Evolutionary conservation across 2,797 vertebrate species (phyloP).

Genomic region (Gambelia wislizenii): DNA sequence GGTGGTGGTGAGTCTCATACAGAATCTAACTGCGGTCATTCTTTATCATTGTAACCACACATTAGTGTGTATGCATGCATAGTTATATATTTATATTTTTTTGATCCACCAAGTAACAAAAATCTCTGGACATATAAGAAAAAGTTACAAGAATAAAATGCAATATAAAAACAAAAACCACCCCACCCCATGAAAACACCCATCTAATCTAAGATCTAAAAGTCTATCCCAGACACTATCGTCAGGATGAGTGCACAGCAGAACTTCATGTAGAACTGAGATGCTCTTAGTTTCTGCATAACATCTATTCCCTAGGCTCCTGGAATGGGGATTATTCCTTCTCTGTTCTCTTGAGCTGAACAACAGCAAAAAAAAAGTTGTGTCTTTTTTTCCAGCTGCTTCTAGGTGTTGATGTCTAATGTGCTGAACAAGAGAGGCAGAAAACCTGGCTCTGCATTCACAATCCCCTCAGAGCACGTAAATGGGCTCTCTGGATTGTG

Average conservation of each 20-base stretch:
- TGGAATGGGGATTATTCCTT: neutral
- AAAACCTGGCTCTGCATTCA: slow-evolving; percentile 7
- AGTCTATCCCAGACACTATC: neutral
- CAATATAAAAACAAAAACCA: no score
- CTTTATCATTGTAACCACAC: neutral
- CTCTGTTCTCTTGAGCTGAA: neutral
- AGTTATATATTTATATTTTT: no score
- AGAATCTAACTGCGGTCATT: neutral
- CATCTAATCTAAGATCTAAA: neutral
- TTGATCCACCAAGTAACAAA: no score
- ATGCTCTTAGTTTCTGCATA: neutral
- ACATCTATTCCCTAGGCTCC: no score
- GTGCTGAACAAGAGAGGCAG: neutral
- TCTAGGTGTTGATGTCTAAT: slow-evolving; percentile 6
- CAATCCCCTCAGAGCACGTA: slow-evolving; percentile 20
- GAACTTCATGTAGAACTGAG: neutral
- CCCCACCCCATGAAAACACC: neutral
- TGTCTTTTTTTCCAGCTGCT: neutral
- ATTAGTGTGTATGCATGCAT: no score
- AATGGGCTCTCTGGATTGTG: slow-evolving; percentile 39
- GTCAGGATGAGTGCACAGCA: neutral
- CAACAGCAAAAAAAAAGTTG: neutral
- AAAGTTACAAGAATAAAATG: no score
- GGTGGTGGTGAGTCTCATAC: neutral
- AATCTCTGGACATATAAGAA: no score